Percentiles rank a stretch among this genome's conserved stretches.
Evolutionary conservation across 2,797 vertebrate species (phyloP).

Genomic region (Todus mexicanus): DNA sequence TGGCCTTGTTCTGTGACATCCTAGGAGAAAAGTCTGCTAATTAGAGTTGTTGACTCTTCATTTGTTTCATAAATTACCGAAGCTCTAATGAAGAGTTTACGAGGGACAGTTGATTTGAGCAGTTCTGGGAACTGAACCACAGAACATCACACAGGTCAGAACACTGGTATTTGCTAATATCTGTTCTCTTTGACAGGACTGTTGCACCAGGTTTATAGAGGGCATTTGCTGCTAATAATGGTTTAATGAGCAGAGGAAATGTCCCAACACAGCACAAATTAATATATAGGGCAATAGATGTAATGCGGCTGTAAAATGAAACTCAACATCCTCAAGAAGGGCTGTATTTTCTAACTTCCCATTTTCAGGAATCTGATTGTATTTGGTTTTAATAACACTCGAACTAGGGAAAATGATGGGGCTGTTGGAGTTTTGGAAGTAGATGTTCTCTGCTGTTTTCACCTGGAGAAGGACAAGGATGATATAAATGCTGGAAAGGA

Average conservation of each 20-base stretch:
- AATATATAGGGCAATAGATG: not conserved
- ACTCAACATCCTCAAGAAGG: not conserved
- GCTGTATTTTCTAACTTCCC: not conserved
- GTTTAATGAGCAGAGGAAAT: not conserved
- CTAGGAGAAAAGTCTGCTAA: not conserved
- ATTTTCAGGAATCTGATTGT: not conserved
- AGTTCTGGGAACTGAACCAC: not conserved
- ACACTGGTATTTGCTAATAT: not conserved
- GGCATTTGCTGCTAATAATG: not conserved
- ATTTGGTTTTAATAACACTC: not conserved
- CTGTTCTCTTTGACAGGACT: not conserved
- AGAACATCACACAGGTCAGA: constrained; percentile 4
- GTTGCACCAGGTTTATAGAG: not conserved
- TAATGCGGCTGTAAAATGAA: not conserved
- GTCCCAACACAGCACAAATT: not conserved
- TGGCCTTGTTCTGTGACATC: not conserved
- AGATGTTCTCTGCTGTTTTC: not conserved
- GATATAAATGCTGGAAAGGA: not conserved
- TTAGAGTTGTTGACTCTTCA: not conserved
- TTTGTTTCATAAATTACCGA: not conserved
- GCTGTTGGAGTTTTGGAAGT: not conserved
- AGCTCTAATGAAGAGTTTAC: not conserved
- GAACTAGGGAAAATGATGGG: not conserved
- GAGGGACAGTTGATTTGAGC: not conserved
- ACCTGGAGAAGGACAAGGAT: not conserved